Evolutionary conservation across 1,140 invertebrate species (phyloP), one percentile per base, ranked within the genome.

Genomic region (Cryptotermes secundus): DNA sequence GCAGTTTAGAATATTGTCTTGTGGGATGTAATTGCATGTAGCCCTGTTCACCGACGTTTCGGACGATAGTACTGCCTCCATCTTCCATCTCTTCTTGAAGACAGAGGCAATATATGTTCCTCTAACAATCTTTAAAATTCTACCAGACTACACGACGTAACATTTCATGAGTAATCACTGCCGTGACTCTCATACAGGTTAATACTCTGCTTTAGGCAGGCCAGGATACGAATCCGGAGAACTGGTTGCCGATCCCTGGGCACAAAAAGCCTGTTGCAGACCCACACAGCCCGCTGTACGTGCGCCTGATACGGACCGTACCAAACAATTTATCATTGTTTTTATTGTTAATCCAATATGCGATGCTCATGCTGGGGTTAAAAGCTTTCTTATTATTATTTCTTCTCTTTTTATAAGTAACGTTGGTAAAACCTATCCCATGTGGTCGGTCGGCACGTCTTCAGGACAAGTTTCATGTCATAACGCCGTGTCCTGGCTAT

Each of bases 311-410:
- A 31, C 59, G 59, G 59, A 6, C 59, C 6, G 31, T 72, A 31
- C 26, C 59, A 14, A 72, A 72, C n/a, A 72, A 72, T 72, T 72
- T 72, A n/a, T 72, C 59, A 72, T 72, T 72, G 59, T 72, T 72
- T 72, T 72, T 72, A 72, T 72, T 72, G 59, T 72, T 7, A 72
- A 72, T 72, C 59, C n/a, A 72, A 72, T 72, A 72, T 72, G 26
- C 59, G 1, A 31, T 72, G 59, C 26, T 72, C 59, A 72, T 31
- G 59, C n/a, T 72, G 59, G 59, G 59, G 59, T 72, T 72, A 72
- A 72, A 72, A 72, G 59, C 59, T 72, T 72, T 72, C 1, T 1
- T 72, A 31, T 26, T 72, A 9, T 72, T 12, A 7, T 72, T 72
- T 31, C 3, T 31, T n/a, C 9, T 72, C 26, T 72, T 12, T n/a